Conservation (phyloP, 2,888 invertebrate species). For the Eupithecia abbreviata region DNA sequence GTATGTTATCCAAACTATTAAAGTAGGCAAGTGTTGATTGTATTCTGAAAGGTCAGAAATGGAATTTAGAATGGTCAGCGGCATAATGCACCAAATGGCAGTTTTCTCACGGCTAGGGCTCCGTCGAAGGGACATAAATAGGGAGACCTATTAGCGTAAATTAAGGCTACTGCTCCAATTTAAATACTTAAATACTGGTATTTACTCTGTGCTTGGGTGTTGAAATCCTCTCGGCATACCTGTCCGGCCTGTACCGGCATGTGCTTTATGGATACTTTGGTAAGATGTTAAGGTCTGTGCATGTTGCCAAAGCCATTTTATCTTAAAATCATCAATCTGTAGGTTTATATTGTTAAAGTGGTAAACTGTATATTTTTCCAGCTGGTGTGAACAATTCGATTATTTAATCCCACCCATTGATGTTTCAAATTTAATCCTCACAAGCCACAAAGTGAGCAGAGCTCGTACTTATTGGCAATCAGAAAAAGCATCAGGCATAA, state of each 20-base stretch:
- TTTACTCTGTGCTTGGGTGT: constrained; percentile 3
- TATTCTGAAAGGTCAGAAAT: constrained; percentile 41
- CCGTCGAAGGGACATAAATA: constrained; percentile 22
- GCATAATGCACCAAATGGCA: constrained; percentile 30
- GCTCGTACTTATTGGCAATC: neutral
- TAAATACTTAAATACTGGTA: neutral
- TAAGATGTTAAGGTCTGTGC: neutral
- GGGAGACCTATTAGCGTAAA: constrained; percentile 16
- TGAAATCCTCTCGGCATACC: constrained; percentile 4
- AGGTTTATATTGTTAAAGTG: neutral
- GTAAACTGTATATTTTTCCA: neutral
- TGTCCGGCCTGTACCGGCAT: too few relatives aligned
- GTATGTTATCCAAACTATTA: constrained; percentile 21
- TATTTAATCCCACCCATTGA: too few relatives aligned
- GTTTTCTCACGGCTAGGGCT: constrained; percentile 35
- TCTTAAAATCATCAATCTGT: neutral
- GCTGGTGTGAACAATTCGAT: neutral
- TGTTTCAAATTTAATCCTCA: too few relatives aligned
- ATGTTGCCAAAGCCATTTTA: neutral
- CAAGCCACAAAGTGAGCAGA: too few relatives aligned
- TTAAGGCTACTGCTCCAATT: constrained; percentile 12
- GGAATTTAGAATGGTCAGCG: constrained; percentile 34
- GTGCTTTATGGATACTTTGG: constrained; percentile 1
- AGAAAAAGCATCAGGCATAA: neutral
- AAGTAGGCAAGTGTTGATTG: constrained; percentile 34